Evolutionary conservation across 2,888 invertebrate species (phyloP), one percentile per base, ranked within the genome.

Genomic region (Caenorhabditis macrosperma): DNA sequence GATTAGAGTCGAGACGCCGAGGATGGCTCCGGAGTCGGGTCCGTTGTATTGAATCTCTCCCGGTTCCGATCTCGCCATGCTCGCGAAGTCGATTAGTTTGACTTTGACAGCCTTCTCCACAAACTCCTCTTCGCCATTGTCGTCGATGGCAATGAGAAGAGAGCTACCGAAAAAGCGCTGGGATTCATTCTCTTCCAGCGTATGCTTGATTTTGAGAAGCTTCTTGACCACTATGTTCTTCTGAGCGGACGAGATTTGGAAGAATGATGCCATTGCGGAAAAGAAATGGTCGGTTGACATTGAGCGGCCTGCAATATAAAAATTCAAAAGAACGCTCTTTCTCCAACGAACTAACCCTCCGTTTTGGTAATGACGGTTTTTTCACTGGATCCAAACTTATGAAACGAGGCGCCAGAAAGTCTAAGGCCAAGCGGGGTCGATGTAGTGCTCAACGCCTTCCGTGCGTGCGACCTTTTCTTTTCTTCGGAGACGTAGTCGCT

Each of bases 21-120:
- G 12, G 20, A 64, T 24, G 0, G 72, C 72, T 1, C 63, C 72
- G 0, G 26, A 3, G 28, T 72, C 72, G 2, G 30, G 26, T n/a
- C 61, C 76, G 0, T 35, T 15, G 24, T 68, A 76, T 24, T 68
- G 61, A 1, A 44, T 24, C 24, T 17, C 1, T 1, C 41, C 48
- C 0, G 0, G 7, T 17, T 63, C 72, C 12, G 61, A 76, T n/a
- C 61, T 55, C 15, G 76, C 76, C 61, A 63, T 68, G 35, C 61
- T 68, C 2, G 54, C n/a, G n/a, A 76, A 76, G 33, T 76, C 76
- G 17, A 76, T 76, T 5, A 76, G 38, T n/a, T 76, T 76, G 26
- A 63, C 20, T 26, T 48, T 63, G 33, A 72, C 72, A 1, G 12
- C n/a, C 1, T 20, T 20, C 0, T 64, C 63, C 12, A 28, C 1